Evolutionary conservation across 2,113 vertebrate genomes (phyloP).

Genomic region (Geothlypis trichas): DNA sequence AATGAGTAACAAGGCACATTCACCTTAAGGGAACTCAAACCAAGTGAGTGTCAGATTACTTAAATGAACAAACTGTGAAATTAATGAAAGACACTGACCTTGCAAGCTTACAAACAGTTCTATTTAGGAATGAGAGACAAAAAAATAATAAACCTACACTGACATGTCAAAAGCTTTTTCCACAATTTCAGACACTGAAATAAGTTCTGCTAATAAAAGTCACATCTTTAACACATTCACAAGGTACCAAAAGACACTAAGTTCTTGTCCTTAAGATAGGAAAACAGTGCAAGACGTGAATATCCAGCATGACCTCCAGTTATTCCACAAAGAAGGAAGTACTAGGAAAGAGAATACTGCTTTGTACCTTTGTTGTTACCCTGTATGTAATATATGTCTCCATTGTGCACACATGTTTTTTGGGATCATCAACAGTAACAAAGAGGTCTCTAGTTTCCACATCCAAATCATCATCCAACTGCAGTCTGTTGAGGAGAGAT

Average conservation of each 20-base stretch:
- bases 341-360: background rate
- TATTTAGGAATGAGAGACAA: background rate
- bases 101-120: background rate
- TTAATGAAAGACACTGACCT: background rate
- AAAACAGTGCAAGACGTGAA: background rate
- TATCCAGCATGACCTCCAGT: background rate
- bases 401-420: constrained; percentile 98
- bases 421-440: constrained; percentile 94
- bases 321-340: background rate
- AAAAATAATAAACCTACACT: background rate
- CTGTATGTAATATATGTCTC: constrained; percentile 98
- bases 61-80: background rate
- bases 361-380: constrained; percentile 91
- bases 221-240: background rate
- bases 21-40: background rate
- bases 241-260: background rate
- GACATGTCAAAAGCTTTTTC: background rate
- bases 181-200: background rate
- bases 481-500: constrained; percentile 90
- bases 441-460: constrained; percentile 94
- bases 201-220: background rate
- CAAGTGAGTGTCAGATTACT: background rate
- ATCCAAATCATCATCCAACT: constrained; percentile 91
- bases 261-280: background rate
- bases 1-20: background rate